Conservation (phyloP, 37 sponge, comb jelly and placozoan species). For the Corticium candelabrum region DNA sequence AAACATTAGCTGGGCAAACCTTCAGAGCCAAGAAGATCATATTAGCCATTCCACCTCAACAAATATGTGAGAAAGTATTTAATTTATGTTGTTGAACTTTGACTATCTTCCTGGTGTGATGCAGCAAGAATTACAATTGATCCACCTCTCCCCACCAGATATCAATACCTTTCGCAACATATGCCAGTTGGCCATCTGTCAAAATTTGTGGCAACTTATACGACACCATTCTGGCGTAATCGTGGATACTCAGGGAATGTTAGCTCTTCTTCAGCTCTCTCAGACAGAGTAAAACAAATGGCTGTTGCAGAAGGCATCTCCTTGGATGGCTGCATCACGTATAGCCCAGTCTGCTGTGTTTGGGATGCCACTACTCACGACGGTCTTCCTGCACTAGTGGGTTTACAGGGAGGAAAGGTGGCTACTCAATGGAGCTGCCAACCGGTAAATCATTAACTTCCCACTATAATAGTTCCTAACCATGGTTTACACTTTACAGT, state of each 20-base stretch:
- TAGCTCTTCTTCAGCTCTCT: background rate
- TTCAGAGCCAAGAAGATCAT: background rate
- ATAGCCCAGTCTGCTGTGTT: background rate
- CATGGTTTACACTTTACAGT: background rate
- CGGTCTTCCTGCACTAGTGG: background rate
- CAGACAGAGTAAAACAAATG: no score
- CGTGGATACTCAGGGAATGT: background rate
- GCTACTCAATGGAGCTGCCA: background rate
- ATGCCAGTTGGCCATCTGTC: background rate
- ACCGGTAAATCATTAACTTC: background rate
- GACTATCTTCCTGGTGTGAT: background rate
- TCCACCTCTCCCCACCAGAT: background rate
- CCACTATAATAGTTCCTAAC: background rate
- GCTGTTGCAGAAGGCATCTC: no score
- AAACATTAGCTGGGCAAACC: background rate
- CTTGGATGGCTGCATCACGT: no score
- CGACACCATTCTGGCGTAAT: slow-evolving; percentile 6
- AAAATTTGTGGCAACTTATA: background rate
- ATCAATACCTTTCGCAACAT: background rate
- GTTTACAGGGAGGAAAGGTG: background rate
- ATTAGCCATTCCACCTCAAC: background rate
- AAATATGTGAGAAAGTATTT: background rate
- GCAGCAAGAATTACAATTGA: background rate
- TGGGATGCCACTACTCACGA: background rate
- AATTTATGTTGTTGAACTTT: background rate